Base-by-base conservation (phyloP, 2,888 invertebrate species). In the Euproctis similis region DNA sequence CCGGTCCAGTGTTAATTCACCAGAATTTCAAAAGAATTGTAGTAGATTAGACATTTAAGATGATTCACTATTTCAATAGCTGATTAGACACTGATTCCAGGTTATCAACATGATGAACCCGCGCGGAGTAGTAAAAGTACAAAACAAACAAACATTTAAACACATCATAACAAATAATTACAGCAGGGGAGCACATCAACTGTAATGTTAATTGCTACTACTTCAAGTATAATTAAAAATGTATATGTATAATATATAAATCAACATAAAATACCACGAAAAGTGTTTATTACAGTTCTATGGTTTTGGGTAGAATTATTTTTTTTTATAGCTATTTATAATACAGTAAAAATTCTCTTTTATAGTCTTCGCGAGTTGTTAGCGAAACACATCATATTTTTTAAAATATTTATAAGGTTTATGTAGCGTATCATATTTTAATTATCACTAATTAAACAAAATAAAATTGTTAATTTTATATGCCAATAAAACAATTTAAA, bases 401-500 rank as follows among this genome's bases (percentile, higher is more conserved):
- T n/a, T n/a, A n/a, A n/a, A n/a, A n/a, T n/a, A n/a, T n/a, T 13
- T 29, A n/a, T 13, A 21, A 14, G 13, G 13, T 30, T 14, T 30
- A 11, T 16, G 10, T 14, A 11, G 19, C 18, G 11, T 24, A 3
- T 30, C 24, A 19, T 24, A 16, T 16, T 11, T 24, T 30, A 19
- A 24, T 24, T 14, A 14, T 7, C 1, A 11, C 20, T 23, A 12
- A 23, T 4, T 26, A 20, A 21, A 23, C 10, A 21, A 28, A 21
- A n/a, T n/a, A n/a, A 28, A 24, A 8, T 23, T 12, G 21, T 21
- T 12, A 22, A 2, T 11, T 24, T 31, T 20, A 12, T 24, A 20
- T 14, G 12, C 2, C 10, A 21, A 25, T 28, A 30, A 40, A 36
- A 28, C 14, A 20, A 29, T 28, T 30, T 25, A 26, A 37, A 27